Conservation (phyloP, 2,113 vertebrate species). For the Cyanoramphus novaezelandiae region DNA sequence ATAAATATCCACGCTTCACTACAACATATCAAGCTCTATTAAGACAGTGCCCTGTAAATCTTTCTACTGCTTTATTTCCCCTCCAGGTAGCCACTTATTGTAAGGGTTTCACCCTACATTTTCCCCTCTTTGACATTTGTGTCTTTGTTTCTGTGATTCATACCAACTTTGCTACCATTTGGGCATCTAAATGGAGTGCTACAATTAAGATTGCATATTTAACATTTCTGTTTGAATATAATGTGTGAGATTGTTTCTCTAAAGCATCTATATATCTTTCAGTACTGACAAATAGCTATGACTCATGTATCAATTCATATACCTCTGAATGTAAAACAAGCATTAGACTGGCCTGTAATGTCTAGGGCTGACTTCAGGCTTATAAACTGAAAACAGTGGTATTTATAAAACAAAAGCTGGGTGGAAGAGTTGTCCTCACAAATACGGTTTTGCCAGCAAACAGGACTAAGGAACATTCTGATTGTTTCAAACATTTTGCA, state of each 20-base stretch:
- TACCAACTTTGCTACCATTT: not conserved
- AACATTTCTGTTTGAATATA: not conserved
- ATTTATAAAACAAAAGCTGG: not conserved
- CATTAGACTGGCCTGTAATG: not conserved
- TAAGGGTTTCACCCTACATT: not conserved
- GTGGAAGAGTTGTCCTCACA: not conserved
- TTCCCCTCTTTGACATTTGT: not conserved
- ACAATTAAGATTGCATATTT: not conserved
- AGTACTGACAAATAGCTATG: not conserved
- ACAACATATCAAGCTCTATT: not conserved
- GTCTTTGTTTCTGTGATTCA: not conserved
- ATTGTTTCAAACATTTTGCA: not conserved
- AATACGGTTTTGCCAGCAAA: not conserved
- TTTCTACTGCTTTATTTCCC: not conserved
- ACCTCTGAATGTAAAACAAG: not conserved
- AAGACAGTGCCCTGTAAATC: not conserved
- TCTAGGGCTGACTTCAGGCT: not conserved
- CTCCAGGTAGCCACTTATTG: not conserved
- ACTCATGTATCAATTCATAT: not conserved
- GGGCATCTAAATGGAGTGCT: not conserved
- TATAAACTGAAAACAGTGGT: not conserved
- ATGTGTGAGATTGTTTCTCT: not conserved
- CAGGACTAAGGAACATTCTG: not conserved
- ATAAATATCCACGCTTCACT: not conserved
- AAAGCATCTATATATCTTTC: not conserved